Evolutionary conservation across 2,113 vertebrate species (phyloP).

Genomic region (human (Homo sapiens)): DNA sequence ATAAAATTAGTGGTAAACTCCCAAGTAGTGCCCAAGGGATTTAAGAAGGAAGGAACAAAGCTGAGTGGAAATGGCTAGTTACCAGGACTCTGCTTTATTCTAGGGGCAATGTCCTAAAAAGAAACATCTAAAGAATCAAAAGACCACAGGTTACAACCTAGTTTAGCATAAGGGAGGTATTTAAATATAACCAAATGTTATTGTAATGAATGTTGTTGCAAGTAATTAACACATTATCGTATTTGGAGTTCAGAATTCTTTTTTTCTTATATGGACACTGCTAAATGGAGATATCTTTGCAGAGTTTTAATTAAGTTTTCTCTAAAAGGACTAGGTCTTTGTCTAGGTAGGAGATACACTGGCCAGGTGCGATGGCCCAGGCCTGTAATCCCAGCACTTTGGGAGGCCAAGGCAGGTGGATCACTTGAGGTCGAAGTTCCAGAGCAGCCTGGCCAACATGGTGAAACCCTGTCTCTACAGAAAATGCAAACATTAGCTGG

Average conservation of each 20-base stretch:
- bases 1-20: conserved; percentile 38
- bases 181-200: neutral
- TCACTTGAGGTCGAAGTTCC: no score
- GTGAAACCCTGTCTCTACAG: no score
- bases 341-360: neutral
- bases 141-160: neutral
- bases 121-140: neutral
- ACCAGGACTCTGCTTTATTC: neutral
- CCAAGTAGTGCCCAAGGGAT: neutral
- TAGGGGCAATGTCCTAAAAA: neutral
- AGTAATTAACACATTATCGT: neutral
- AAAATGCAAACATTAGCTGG: no score
- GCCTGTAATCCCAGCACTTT: no score
- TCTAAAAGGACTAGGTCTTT: conserved; percentile 23
- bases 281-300: conserved; percentile 20
- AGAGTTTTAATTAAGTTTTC: conserved; percentile 53
- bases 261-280: conserved; percentile 33
- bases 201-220: neutral
- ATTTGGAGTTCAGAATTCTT: neutral
- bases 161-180: neutral
- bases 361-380: no score
- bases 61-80: neutral
- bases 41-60: neutral
- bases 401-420: no score
- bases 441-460: no score